Percentiles rank a stretch among this genome's conserved stretches.
These are phyloP conservation scores for Amphipyra berbera DNA, from an alignment of 2,888 invertebrate species.

Conservation along the genomic window DNA sequence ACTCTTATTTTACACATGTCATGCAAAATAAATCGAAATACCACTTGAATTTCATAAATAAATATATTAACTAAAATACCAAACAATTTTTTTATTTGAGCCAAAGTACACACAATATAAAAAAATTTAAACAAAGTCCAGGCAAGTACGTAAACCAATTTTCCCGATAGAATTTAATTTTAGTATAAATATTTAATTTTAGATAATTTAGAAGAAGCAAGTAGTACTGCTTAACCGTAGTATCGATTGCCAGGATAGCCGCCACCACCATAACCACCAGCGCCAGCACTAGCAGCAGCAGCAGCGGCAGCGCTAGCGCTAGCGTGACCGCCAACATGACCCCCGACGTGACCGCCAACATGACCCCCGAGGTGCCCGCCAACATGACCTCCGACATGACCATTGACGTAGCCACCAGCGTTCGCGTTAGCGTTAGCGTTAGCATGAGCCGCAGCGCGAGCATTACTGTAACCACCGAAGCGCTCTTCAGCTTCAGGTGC, in stretches of 20 bases:
- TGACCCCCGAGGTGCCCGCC: slow-evolving; percentile 16
- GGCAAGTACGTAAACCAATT: slow-evolving; percentile 5
- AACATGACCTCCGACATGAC: slow-evolving; percentile 18
- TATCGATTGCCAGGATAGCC: background rate
- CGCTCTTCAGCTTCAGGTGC: slow-evolving; percentile 12
- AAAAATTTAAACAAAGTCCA: slow-evolving; percentile 3
- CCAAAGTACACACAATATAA: slow-evolving; percentile 3
- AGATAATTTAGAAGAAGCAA: slow-evolving; percentile 1
- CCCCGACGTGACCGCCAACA: slow-evolving; percentile 1
- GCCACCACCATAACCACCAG: background rate
- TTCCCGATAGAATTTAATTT: background rate
- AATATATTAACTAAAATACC: slow-evolving; percentile 29
- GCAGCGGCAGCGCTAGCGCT: background rate
- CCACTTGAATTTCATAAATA: slow-evolving; percentile 11
- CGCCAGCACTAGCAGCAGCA: background rate
- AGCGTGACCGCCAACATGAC: background rate
- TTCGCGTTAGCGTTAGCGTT: background rate
- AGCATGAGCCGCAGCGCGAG: no score
- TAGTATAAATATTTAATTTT: slow-evolving; percentile 7
- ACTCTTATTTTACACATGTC: background rate
- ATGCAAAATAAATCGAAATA: background rate
- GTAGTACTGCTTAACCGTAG: no score
- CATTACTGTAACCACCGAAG: slow-evolving; percentile 12
- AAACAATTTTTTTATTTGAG: slow-evolving; percentile 7
- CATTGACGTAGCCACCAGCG: slow-evolving; percentile 9